Evolutionary conservation across 2,888 invertebrate genomes (phyloP), one percentile per base, ranked within the genome.

Genomic region (Lithophane semibrunnea): DNA sequence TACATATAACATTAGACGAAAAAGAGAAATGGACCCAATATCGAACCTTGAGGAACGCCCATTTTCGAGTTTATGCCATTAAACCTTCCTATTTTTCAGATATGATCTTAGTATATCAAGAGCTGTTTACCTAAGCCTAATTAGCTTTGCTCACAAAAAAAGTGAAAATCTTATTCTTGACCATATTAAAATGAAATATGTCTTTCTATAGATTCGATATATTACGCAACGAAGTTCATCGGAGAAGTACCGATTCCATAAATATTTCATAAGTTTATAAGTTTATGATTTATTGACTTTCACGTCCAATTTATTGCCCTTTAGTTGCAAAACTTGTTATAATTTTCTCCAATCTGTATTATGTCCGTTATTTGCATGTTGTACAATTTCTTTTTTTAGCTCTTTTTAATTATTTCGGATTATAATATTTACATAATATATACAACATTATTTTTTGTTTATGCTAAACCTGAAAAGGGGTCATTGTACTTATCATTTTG

Each of bases 271-370:
- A 68, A 49, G 37, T 61, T 63, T 42, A 24, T 5, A 18, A 75
- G 1, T 24, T 47, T 12, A 64, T 79, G 76, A 64, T 76, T 64
- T 76, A 76, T 71, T 77, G 42, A 73, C 87, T 85, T 85, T 85
- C 87, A 70, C 75, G 37, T 12, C 8, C 21, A 69, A 63, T 74
- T 67, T 3, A 61, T 70, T 64, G 76, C 75, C 74, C 67, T 86
- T 52, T 37, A 9, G 16, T 61, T 73, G 29, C 29, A 61, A 7
- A 79, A 79, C 66, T 47, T 52, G 71, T 67, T 71, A 13, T 42
- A 42, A n/a, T 24, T 37, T 10, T 52, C 29, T 66, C 47, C 37
- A 29, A 71, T 58, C 49, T 52, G 10, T 67, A 56, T 29, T 16
- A 21, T 3, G 16, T 18, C 18, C 2, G 21, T 13, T 37, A 61